Base-by-base conservation (phyloP, 2,797 vertebrate genomes). In the Argyrosomus regius region DNA sequence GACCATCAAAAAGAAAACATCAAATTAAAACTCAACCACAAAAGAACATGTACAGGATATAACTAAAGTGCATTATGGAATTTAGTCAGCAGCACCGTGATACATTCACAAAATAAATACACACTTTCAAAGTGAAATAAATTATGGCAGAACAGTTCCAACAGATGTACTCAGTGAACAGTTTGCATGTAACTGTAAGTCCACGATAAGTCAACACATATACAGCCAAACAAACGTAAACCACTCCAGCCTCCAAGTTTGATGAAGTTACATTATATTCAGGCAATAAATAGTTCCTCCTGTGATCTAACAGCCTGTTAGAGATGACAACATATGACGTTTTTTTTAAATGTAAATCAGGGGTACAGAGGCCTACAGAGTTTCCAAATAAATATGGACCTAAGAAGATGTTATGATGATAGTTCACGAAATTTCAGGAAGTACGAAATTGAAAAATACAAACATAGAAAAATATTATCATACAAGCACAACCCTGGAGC, bases 31-130 rank as follows among this genome's bases (percentile, higher is more conserved):
- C 72, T 81, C 84, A 90, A 94, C 91, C 92, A 94, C 91, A 94
- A 89, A 89, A 89, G 92, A 94, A 94, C 92, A 91, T 91, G 72
- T 85, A 88, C 90, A 89, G 83, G 83, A 93, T 91, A 82, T 82
- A 91, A 93, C 94, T 98, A 99, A 99, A 99, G 97, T 99, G 97
- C 97, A 97, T 96, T 96, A 96, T 96, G 96, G 96, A 95, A 92
- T 94, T 95, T 93, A 96, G 94, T 97, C 97, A 98, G 97, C 98
- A 99, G 98, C 97, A 97, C 96, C 94, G 89, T 94, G 94, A 97
- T 97, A 98, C 84, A 96, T 97, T 98, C 97, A 97, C 95, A 96
- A 93, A 93, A 97, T 98, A 98, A 98, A 98, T 98, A 98, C 92
- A 93, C 85, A 96, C 94, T 92, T 96, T 95, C 80, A 91, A 95